These are phyloP conservation scores for Cephalotes varians DNA, from an alignment of 2,888 invertebrate species.

Conservation along the genomic window DNA sequence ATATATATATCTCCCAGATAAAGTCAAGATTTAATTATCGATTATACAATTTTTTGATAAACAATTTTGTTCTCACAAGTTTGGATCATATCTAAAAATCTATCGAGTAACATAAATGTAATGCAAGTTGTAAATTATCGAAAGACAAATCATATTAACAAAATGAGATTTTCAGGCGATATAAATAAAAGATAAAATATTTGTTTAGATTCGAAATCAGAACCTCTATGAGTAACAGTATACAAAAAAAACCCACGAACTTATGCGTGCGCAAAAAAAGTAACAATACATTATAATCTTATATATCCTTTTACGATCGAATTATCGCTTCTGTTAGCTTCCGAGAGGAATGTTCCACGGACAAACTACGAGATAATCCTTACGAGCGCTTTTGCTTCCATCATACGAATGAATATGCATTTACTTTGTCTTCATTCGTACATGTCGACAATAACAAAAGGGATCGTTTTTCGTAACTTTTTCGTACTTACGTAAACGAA, in stretches of 20 bases:
- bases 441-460: neutral
- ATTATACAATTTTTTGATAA: neutral
- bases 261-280: neutral
- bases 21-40: neutral
- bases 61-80: neutral
- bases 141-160: neutral
- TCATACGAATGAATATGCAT: too few species aligned
- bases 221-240: neutral
- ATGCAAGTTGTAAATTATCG: neutral
- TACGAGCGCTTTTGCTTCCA: neutral
- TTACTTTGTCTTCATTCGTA: conserved; percentile 1
- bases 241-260: neutral
- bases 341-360: neutral
- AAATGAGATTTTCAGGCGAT: neutral
- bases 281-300: neutral
- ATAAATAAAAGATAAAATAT: neutral
- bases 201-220: neutral
- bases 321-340: neutral
- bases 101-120: neutral
- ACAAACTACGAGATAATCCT: neutral
- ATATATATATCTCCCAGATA: neutral
- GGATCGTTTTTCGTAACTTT: neutral
- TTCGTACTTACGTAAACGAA: conserved; percentile 2
- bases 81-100: neutral
- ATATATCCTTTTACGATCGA: neutral